These are phyloP conservation scores for Pseudoatta argentina DNA, from an alignment of 1,140 invertebrate species.

Conservation along the genomic window DNA sequence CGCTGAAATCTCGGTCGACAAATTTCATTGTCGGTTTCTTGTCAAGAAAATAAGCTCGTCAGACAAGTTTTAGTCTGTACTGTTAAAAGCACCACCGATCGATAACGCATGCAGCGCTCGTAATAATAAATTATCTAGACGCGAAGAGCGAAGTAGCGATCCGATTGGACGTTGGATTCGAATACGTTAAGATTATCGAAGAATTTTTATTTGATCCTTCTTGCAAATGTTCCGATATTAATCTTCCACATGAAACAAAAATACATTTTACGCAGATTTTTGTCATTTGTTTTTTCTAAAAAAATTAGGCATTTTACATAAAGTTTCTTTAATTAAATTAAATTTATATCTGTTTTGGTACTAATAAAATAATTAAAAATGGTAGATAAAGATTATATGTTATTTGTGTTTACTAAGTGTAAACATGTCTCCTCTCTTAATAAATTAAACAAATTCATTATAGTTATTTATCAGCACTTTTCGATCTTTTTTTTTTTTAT, in stretches of 20 bases:
- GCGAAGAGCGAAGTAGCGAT: constrained; percentile 71
- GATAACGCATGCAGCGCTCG: constrained; percentile 64
- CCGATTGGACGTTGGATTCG: constrained; percentile 61
- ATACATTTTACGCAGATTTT: background rate
- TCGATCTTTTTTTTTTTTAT: background rate
- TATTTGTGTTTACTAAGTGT: background rate
- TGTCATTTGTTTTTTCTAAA: background rate
- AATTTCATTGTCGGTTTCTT: constrained; percentile 48
- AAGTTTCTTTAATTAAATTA: background rate
- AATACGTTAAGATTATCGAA: constrained; percentile 66
- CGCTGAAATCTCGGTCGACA: constrained; percentile 49
- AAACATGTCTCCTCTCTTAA: background rate
- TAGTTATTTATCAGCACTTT: background rate
- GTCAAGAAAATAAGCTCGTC: constrained; percentile 59
- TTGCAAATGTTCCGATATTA: background rate
- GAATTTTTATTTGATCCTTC: constrained; percentile 65
- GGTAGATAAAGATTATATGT: background rate
- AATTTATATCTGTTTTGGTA: background rate
- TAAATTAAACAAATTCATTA: background rate
- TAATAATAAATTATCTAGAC: constrained; percentile 73
- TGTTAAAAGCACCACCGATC: constrained; percentile 70
- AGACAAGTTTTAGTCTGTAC: constrained; percentile 17
- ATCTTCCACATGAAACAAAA: background rate
- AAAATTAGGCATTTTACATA: background rate
- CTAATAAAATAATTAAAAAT: no score